phyloP scores from a whole-genome alignment of 2,113 vertebrate genomes.

The Zeus faber region DNA sequence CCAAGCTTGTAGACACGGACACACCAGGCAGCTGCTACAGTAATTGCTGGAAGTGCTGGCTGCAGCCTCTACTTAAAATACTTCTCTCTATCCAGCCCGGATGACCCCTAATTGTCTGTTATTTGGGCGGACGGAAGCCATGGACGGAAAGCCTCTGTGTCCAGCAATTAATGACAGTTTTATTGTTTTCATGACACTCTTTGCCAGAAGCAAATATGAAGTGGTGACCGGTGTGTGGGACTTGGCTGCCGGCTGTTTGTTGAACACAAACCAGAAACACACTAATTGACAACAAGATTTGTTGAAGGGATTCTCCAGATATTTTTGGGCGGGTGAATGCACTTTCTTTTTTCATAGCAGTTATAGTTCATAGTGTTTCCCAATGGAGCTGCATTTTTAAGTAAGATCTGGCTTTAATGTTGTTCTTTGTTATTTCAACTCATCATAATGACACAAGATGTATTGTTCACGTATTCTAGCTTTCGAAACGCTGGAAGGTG shows the following conservation, averaged over 20 bases:
- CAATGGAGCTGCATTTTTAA: no score
- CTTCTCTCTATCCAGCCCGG: constrained; percentile 46
- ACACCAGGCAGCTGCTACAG: constrained; percentile 34
- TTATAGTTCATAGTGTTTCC: no score
- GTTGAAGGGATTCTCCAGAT: no score
- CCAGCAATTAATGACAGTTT: constrained; percentile 61
- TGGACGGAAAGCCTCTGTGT: constrained; percentile 60
- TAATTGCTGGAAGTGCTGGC: constrained; percentile 66
- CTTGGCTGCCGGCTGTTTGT: constrained; percentile 3
- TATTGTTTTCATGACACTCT: constrained; percentile 42
- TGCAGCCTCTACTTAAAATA: constrained; percentile 67
- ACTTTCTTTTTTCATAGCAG: no score
- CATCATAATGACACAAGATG: no score
- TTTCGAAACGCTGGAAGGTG: no score
- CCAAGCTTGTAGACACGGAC: background rate
- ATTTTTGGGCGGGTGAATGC: no score
- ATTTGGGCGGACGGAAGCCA: constrained; percentile 25
- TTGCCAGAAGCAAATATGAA: constrained; percentile 32
- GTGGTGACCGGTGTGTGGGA: constrained; percentile 35
- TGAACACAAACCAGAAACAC: no score
- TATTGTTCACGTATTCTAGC: no score
- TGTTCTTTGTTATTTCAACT: no score
- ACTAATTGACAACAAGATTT: no score
- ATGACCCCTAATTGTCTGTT: constrained; percentile 55
- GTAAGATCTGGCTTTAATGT: no score